A percentile compares a stretch with the other conserved stretches of the same genome.
Evolutionary conservation across 1,140 invertebrate species (phyloP).

Genomic region (Halyomorpha halys): DNA sequence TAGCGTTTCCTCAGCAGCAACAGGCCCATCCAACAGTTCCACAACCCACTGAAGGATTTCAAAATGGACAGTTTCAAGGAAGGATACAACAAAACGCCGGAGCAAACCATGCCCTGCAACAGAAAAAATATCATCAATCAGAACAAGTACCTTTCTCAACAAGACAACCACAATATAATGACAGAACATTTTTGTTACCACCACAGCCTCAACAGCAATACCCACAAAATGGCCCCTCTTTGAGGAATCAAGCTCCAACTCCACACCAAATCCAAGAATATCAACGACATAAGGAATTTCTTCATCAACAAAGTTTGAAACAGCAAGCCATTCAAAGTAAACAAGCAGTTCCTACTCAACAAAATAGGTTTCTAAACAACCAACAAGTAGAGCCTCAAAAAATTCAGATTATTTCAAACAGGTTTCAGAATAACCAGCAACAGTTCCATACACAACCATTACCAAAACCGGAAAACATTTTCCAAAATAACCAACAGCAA

Average conservation of each 20-base stretch:
- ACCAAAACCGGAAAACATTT: neutral
- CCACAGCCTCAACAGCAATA: neutral
- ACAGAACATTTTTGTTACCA: too few relatives aligned
- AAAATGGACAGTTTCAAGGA: neutral
- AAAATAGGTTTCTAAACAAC: conserved; percentile 25
- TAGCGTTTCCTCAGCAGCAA: neutral
- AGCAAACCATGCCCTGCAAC: neutral
- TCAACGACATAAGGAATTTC: conserved; percentile 38
- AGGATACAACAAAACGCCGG: neutral
- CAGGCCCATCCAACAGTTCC: neutral
- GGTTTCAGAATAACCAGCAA: too few relatives aligned
- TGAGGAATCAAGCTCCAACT: neutral
- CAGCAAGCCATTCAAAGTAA: conserved; percentile 30
- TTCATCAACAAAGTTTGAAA: conserved; percentile 35
- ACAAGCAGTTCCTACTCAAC: conserved; percentile 28
- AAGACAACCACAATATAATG: too few relatives aligned
- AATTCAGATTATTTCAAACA: neutral
- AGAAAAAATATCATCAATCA: too few relatives aligned
- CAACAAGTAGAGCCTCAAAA: conserved; percentile 10
- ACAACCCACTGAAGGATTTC: neutral
- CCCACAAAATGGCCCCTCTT: neutral
- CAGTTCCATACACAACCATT: too few relatives aligned
- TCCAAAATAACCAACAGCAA: conserved; percentile 20
- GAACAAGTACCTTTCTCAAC: too few relatives aligned
- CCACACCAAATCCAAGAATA: conserved; percentile 33